Conservation (phyloP, 2,797 vertebrate genomes). For the Sebastolobus altivelis region DNA sequence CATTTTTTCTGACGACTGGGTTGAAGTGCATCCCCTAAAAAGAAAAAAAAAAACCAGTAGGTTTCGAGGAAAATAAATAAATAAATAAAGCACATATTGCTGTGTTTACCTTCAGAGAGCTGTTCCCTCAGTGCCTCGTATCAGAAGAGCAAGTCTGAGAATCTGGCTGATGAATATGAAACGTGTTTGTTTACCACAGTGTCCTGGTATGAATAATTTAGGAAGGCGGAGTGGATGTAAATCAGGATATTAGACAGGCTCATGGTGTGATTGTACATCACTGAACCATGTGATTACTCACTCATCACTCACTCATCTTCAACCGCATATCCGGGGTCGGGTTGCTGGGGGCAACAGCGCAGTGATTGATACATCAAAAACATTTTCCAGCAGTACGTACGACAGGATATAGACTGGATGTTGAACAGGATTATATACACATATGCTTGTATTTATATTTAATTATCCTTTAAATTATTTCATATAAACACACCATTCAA, state of each 20-base stretch:
- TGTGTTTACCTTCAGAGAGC: slow-evolving; percentile 4
- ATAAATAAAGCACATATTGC: background rate
- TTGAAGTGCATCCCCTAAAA: background rate
- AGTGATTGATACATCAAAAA: background rate
- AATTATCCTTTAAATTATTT: background rate
- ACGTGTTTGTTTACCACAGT: slow-evolving; percentile 22
- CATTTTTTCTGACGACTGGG: background rate
- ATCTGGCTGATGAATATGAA: slow-evolving; percentile 24
- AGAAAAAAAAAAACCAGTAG: background rate
- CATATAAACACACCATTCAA: background rate
- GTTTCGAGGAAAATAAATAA: background rate
- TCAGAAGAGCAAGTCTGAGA: background rate
- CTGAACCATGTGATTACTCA: background rate
- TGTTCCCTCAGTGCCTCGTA: background rate
- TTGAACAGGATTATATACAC: background rate
- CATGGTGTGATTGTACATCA: slow-evolving; percentile 19
- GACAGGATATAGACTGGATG: background rate
- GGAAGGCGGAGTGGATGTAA: slow-evolving; percentile 17
- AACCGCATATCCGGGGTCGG: too few relatives aligned
- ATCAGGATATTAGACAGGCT: slow-evolving; percentile 10
- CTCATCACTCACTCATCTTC: too few relatives aligned
- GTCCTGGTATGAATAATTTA: slow-evolving; percentile 27
- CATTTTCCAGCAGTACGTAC: background rate
- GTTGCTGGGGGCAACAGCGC: too few relatives aligned
- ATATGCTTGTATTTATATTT: background rate